Base-by-base conservation (phyloP, 1,140 invertebrate species). In the Drosophila parvula region DNA sequence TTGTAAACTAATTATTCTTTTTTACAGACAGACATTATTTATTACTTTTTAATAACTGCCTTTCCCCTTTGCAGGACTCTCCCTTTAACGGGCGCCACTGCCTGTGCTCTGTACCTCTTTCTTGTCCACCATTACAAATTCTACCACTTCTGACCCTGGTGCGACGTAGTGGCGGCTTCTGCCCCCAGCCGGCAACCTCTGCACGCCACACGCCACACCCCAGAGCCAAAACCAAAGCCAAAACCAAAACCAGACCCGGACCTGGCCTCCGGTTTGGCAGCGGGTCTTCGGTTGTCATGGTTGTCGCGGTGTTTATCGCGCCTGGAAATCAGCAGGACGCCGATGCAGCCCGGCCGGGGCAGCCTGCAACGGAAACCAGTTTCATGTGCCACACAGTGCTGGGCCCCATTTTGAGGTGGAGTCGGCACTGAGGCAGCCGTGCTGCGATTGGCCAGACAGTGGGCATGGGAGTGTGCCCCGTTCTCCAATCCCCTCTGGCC, bases 391-490 rank as follows among this genome's bases (percentile, higher is more conserved):
- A 48, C 47, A 69, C 67, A 71, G 50, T 55, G 64, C 61, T 74
- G 69, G 51, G 74, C 78, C 81, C 85, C 84, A 80, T 88, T 83
- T 89, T 90, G 53, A 89, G 84, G 84, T 89, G 84, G 84, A 89
- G 84, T 89, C 84, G 65, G 58, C 67, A 57, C 45, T 57, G 36
- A 18, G 44, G 65, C 68, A 70, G 44, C 69, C n/a, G 48, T 43
- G 27, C 74, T 58, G 65, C 78, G 57, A 89, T 90, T 89, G 84
- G 84, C 48, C 81, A 74, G 30, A 48, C 16, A 45, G 10, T 5
- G 32, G 27, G 27, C 36, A 2, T 62, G 41, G 53, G 22, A 63
- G 57, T 78, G 40, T 62, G 34, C 43, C 10, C 59, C 58, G 11
- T 11, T 30, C 16, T n/a, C 30, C 27, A 30, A 16, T 36, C 18